Conservation (phyloP, 2,113 vertebrate genomes). For the Perca schrenkii region DNA sequence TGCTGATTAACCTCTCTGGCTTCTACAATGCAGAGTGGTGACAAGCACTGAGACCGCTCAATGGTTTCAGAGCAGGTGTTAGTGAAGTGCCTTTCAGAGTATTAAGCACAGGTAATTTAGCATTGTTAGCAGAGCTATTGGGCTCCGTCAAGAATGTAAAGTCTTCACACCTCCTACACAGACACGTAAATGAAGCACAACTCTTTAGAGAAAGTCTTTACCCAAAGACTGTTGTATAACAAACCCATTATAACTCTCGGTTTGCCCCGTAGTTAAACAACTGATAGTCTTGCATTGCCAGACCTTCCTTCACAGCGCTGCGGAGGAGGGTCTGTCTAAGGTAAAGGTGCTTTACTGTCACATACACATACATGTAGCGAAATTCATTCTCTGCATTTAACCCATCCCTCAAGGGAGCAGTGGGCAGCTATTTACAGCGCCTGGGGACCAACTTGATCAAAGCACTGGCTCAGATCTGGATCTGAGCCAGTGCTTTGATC, state of each 20-base stretch:
- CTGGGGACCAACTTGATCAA: too few relatives aligned
- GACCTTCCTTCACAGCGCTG: too few relatives aligned
- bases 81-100: neutral
- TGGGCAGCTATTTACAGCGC: too few relatives aligned
- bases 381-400: too few relatives aligned
- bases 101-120: conserved; percentile 30
- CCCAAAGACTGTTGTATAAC: neutral
- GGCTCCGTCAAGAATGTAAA: neutral
- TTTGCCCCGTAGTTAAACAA: too few relatives aligned
- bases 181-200: neutral
- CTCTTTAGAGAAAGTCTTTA: neutral
- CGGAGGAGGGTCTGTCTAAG: too few relatives aligned
- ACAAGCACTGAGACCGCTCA: neutral
- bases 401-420: too few relatives aligned
- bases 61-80: conserved; percentile 23
- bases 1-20: neutral
- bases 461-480: too few relatives aligned
- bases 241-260: neutral
- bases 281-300: too few relatives aligned
- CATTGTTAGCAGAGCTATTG: conserved; percentile 3
- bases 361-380: too few relatives aligned
- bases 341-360: too few relatives aligned
- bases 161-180: conserved; percentile 27
- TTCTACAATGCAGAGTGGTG: conserved; percentile 17
- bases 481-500: too few relatives aligned